Evolutionary conservation across 1,140 invertebrate genomes (phyloP).

Genomic region (Drepana arcuata): DNA sequence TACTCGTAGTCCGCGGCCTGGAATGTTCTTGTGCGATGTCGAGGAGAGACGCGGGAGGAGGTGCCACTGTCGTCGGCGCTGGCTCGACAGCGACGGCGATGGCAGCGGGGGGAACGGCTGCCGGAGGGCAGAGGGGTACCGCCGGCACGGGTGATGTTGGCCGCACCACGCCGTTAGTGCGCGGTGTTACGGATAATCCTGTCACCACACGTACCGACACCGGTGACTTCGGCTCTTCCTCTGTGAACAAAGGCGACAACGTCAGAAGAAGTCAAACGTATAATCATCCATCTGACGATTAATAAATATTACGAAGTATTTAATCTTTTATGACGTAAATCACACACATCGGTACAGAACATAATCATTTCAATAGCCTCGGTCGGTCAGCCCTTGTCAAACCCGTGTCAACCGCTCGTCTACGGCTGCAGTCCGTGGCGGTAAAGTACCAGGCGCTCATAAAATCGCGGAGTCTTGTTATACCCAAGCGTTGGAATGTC

Average conservation of each 20-base stretch:
- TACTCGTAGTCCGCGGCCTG: constrained; percentile 55
- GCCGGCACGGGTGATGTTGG: constrained; percentile 35
- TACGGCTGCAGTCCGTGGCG: constrained; percentile 60
- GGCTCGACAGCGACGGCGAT: constrained; percentile 18
- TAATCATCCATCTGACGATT: background rate
- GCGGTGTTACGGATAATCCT: constrained; percentile 39
- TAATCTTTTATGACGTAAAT: too few species aligned
- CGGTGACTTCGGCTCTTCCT: constrained; percentile 55
- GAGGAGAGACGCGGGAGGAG: constrained; percentile 34
- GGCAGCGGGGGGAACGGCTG: constrained; percentile 15
- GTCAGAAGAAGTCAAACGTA: constrained; percentile 15
- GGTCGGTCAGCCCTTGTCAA: constrained; percentile 41
- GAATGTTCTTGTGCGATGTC: constrained; percentile 68
- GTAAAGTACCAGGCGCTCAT: constrained; percentile 66
- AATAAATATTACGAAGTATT: too few species aligned
- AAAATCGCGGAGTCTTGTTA: constrained; percentile 17
- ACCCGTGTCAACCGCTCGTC: constrained; percentile 56
- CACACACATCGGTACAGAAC: too few species aligned
- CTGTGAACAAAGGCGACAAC: constrained; percentile 43
- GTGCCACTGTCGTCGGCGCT: constrained; percentile 14
- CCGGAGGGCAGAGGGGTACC: constrained; percentile 18
- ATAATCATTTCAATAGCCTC: too few species aligned
- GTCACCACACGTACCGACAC: constrained; percentile 49
- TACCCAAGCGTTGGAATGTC: constrained; percentile 16
- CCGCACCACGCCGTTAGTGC: constrained; percentile 47